Evolutionary conservation across 2,888 invertebrate species (phyloP), one percentile per base, ranked within the genome.

Genomic region (Calliphora vomitoria): DNA sequence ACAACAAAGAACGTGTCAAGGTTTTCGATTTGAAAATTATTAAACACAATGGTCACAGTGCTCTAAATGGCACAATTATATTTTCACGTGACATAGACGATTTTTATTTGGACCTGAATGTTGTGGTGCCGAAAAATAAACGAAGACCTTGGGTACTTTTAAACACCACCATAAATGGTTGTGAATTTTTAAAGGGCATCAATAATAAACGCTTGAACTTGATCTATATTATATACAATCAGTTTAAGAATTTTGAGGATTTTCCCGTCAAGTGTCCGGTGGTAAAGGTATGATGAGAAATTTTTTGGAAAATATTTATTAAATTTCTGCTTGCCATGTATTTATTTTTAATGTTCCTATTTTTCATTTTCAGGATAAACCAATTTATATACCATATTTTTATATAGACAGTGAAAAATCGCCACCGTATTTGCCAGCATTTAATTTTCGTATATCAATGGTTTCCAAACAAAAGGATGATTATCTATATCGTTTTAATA

Each of bases 191-290:
- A 25, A 15, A 25, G 13, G 20, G 20, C 5, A 18, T 18, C 10
- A 11, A 18, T 25, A 25, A 4, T 15, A 47, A 25, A n/a, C 8
- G 6, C 8, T 25, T 68, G 8, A 68, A 47, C 15, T 15, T 68
- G 1, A 11, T 15, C 13, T 15, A 47, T 47, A 11, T 47, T 15
- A 13, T 13, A 15, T 47, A 47, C 15, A 47, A 47, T 47, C 13
- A 47, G 13, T 47, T 47, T 47, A 47, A 47, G 4, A 15, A 13
- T 4, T 15, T 47, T 15, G 4, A 47, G 1, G 47, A 5, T 1
- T 68, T 68, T 68, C 68, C 68, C 5, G 13, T 50, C 8, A 68
- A 50, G 4, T 68, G 68, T 50, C 68, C 68, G 15, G 11, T 68
- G 4, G 4, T 15, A 50, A 68, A 68, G 68, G 68, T 68, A 68